phyloP scores from a whole-genome alignment of 2,888 invertebrate genomes.

The Sesamia inferens region DNA sequence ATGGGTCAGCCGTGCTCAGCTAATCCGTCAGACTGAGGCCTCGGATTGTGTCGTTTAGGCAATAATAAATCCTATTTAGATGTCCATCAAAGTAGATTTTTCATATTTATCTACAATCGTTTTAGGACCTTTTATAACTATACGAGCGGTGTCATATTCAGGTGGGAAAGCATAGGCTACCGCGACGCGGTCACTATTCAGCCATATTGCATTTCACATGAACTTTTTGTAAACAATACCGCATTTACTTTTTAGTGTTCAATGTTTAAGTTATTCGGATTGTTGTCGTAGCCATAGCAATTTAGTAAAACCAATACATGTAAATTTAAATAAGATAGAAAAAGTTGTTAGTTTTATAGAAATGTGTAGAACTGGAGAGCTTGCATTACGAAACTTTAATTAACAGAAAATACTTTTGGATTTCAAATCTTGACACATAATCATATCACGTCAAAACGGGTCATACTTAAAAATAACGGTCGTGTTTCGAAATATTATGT shows the following conservation, averaged over 20 bases:
- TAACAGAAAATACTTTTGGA: constrained; percentile 54
- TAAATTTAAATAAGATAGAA: constrained; percentile 61
- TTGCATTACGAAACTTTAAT: constrained; percentile 67
- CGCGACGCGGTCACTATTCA: constrained; percentile 87
- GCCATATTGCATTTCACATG: constrained; percentile 85
- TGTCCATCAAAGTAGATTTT: constrained; percentile 74
- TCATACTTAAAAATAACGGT: constrained; percentile 73
- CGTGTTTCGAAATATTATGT: constrained; percentile 68
- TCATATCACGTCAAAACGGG: constrained; percentile 71
- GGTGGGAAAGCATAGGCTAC: constrained; percentile 89
- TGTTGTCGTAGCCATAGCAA: constrained; percentile 56
- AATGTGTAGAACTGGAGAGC: constrained; percentile 42
- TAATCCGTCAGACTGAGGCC: constrained; percentile 86
- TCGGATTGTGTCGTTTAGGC: constrained; percentile 68
- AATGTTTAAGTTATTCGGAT: constrained; percentile 67
- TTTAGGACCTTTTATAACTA: constrained; percentile 78
- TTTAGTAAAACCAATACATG: constrained; percentile 58
- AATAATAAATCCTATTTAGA: constrained; percentile 80
- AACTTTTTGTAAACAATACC: constrained; percentile 84
- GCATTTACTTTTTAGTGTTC: constrained; percentile 75
- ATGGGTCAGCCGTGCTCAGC: constrained; percentile 88
- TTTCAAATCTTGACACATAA: constrained; percentile 60
- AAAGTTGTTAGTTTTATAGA: constrained; percentile 50
- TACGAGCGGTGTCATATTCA: constrained; percentile 86
- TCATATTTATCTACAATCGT: constrained; percentile 61